Evolutionary conservation across 1,140 invertebrate genomes (phyloP).

Genomic region (Pseudomyrmex dendroicus): DNA sequence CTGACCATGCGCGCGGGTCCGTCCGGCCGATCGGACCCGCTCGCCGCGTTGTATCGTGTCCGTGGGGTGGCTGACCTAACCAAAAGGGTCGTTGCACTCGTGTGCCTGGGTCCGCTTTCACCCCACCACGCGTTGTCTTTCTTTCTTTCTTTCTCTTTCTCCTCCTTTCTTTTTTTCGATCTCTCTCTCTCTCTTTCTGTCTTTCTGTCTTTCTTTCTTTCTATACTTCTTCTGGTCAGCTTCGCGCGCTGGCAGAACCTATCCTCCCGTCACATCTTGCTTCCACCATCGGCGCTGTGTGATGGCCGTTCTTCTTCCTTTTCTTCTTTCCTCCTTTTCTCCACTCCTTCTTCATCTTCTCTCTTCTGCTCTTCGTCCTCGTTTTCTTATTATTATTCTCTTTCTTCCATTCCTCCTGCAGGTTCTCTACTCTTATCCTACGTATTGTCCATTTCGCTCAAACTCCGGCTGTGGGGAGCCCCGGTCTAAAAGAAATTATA

Average conservation of each 20-base stretch:
- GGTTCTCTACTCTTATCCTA: conserved; percentile 52
- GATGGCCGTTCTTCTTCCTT: conserved; percentile 48
- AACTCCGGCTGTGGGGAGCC: conserved; percentile 75
- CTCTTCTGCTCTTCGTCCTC: conserved; percentile 7
- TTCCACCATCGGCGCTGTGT: conserved; percentile 43
- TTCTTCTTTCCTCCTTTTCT: conserved; percentile 44
- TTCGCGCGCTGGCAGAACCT: conserved; percentile 72
- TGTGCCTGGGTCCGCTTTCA: conserved; percentile 80
- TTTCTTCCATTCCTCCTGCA: conserved; percentile 17
- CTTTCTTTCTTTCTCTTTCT: conserved; percentile 72
- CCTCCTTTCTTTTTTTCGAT: conserved; percentile 66
- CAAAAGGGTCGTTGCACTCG: conserved; percentile 83
- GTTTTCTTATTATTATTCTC: conserved; percentile 54
- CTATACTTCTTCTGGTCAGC: conserved; percentile 75
- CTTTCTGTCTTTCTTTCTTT: conserved; percentile 62
- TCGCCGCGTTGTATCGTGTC: conserved; percentile 63
- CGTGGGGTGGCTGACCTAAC: conserved; percentile 84
- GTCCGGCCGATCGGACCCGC: conserved; percentile 65
- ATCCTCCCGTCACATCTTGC: conserved; percentile 48
- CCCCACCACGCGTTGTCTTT: conserved; percentile 68
- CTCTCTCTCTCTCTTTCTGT: conserved; percentile 72
- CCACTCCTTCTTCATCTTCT: conserved; percentile 24
- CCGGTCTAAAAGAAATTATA: conserved; percentile 83
- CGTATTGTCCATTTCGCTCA: conserved; percentile 74
- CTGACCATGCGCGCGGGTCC: conserved; percentile 44